These are phyloP conservation scores for Strongylocentrotus purpuratus DNA, from an alignment of 35 echinoderm and acorn worm species.

Conservation along the genomic window DNA sequence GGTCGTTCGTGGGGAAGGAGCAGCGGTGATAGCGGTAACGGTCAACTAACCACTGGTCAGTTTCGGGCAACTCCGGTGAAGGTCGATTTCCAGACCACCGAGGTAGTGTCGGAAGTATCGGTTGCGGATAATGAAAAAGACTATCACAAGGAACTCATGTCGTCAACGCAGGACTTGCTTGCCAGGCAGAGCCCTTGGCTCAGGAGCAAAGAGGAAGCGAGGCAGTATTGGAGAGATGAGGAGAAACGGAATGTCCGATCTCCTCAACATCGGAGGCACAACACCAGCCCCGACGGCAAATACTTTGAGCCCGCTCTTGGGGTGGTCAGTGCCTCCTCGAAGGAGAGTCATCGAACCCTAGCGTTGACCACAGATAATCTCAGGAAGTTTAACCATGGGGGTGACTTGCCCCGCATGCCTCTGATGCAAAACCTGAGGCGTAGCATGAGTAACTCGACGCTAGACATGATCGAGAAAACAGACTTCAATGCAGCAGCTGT, in stretches of 20 bases:
- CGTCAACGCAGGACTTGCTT: conserved; percentile 58
- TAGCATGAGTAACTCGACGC: conserved; percentile 93
- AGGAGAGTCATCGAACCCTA: conserved; percentile 58
- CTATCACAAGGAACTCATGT: conserved; percentile 53
- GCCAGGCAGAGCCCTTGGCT: conserved; percentile 41
- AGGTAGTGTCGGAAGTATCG: conserved; percentile 30
- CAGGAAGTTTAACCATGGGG: conserved; percentile 64
- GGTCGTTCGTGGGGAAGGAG: conserved; percentile 43
- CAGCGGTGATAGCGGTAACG: conserved; percentile 45
- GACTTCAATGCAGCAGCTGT: conserved; percentile 8
- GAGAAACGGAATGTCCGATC: conserved; percentile 61
- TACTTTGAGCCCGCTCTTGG: conserved; percentile 77
- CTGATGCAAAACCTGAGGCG: conserved; percentile 61
- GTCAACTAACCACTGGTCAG: conserved; percentile 66
- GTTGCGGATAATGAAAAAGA: conserved; percentile 48
- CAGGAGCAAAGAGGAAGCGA: conserved; percentile 59
- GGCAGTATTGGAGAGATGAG: conserved; percentile 73
- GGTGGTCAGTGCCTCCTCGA: conserved; percentile 59
- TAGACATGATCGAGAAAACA: conserved; percentile 64
- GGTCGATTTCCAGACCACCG: conserved; percentile 69
- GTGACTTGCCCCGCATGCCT: conserved; percentile 55
- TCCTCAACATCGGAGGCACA: conserved; percentile 74
- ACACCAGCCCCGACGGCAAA: conserved; percentile 86
- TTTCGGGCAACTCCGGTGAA: conserved; percentile 82
- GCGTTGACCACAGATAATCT: conserved; percentile 89